phyloP scores from a whole-genome alignment of 2,888 invertebrate species.

The Lasioglossum vierecki region DNA sequence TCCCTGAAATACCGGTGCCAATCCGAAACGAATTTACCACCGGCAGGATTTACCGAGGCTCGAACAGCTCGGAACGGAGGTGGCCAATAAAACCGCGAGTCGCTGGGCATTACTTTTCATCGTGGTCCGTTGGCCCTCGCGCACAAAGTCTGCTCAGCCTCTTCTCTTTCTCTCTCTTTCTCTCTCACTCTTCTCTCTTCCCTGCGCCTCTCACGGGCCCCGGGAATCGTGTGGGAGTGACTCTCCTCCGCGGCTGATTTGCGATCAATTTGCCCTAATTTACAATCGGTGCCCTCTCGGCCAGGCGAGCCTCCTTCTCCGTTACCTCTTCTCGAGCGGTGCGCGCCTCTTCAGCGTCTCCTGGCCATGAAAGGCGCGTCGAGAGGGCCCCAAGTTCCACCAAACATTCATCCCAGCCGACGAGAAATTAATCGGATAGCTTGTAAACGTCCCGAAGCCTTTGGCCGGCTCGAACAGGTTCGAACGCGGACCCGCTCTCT shows the following conservation, averaged over 20 bases:
- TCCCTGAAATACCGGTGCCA: conserved; percentile 28
- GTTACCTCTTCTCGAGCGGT: background rate
- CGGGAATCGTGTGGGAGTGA: conserved; percentile 64
- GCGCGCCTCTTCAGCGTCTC: conserved; percentile 32
- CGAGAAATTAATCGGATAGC: conserved; percentile 58
- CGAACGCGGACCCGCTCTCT: background rate
- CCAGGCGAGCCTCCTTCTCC: conserved; percentile 7
- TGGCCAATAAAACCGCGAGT: conserved; percentile 46
- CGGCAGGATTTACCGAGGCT: conserved; percentile 40
- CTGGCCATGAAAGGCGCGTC: conserved; percentile 51
- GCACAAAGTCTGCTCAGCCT: conserved; percentile 42
- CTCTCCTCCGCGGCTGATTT: conserved; percentile 77
- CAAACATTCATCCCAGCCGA: conserved; percentile 42
- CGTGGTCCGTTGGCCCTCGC: conserved; percentile 36
- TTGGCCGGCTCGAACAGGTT: conserved; percentile 20
- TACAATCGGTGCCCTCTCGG: conserved; percentile 76
- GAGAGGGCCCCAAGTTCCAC: conserved; percentile 44
- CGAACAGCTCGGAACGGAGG: conserved; percentile 32
- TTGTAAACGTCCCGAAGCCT: conserved; percentile 50
- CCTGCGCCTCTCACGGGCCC: conserved; percentile 28
- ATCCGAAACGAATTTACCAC: conserved; percentile 24
- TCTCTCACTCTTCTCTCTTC: background rate
- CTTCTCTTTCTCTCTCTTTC: background rate
- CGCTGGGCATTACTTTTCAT: conserved; percentile 44
- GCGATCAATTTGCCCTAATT: conserved; percentile 83